phyloP scores from a whole-genome alignment of 2,888 invertebrate genomes.

The Nephrocerus scutellatus region DNA sequence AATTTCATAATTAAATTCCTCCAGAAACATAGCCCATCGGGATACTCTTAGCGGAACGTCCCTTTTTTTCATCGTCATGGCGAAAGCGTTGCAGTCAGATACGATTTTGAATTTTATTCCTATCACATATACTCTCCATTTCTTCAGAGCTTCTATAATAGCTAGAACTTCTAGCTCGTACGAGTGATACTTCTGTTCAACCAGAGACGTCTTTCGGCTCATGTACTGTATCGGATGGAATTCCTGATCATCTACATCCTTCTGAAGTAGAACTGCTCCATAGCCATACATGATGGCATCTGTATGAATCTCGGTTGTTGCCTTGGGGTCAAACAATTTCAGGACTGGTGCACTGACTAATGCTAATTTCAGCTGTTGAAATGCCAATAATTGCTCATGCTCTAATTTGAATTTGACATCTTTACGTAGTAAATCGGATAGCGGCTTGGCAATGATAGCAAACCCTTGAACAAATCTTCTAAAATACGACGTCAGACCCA shows the following conservation, averaged over 20 bases:
- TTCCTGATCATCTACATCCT: conserved; percentile 11
- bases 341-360: conserved; percentile 14
- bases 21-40: conserved; percentile 13
- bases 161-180: conserved; percentile 26
- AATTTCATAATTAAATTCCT: conserved; percentile 16
- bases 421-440: conserved; percentile 28
- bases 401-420: conserved; percentile 14
- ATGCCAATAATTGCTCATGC: conserved; percentile 6
- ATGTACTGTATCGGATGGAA: conserved; percentile 17
- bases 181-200: conserved; percentile 18
- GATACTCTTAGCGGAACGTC: conserved; percentile 18
- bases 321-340: conserved; percentile 16
- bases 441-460: conserved; percentile 32
- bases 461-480: conserved; percentile 15
- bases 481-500: conserved; percentile 18
- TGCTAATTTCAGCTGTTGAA: conserved; percentile 13
- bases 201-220: conserved; percentile 19
- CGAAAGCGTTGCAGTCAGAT: conserved; percentile 34
- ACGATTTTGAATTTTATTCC: conserved; percentile 30
- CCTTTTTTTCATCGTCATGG: conserved; percentile 32
- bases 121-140: conserved; percentile 30
- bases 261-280: conserved; percentile 19
- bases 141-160: conserved; percentile 18
- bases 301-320: conserved; percentile 20
- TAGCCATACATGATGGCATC: conserved; percentile 21